Base-by-base conservation (phyloP, 2,797 vertebrate species). In the Syngnathus rostellatus region DNA sequence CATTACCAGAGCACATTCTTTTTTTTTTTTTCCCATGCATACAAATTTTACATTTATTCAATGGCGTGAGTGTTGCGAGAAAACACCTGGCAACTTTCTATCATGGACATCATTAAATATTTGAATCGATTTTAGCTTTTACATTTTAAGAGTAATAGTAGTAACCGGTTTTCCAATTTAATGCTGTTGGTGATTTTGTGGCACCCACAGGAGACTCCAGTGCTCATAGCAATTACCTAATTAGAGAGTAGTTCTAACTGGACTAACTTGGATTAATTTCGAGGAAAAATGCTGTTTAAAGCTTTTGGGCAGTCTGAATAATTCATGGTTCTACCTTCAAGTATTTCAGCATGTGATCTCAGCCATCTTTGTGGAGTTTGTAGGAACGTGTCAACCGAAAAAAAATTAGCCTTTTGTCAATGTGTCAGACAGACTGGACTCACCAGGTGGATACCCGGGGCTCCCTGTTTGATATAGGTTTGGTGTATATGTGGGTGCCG, bases 371-470 rank as follows among this genome's bases (percentile, higher is more conserved):
- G 43, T 23, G 43, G 41, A 62, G 12, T 25, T 40, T 62, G 60
- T 41, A 6, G 19, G n/a, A 53, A 21, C 10, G 21, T 21, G 8
- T 50, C 7, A 17, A 50, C 19, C n/a, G 19, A 21, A 51, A 51
- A 19, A 51, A 51, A 43, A 3, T 1, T 1, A 12, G 17, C 21
- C n/a, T 10, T 12, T 19, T 37, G 23, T 19, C 25, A 23, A 45
- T 46, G 54, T 58, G 39, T 54, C 39, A 48, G 45, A 25, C 25
- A n/a, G 57, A 45, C 3, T 2, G 6, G n/a, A 53, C 82, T 93
- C 89, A 98, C 96, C 97, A 94, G 93, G 94, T 89, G 96, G 95
- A 48, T 99, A 99, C 83, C 95, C 96, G 1, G 96, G 95, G 89
- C 93, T 98, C 81, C 93, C 94, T 80, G 96, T 94, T 75, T 96